Evolutionary conservation across 2,797 vertebrate genomes (phyloP), one percentile per base, ranked within the genome.

Genomic region (Phaenicophaeus curvirostris): DNA sequence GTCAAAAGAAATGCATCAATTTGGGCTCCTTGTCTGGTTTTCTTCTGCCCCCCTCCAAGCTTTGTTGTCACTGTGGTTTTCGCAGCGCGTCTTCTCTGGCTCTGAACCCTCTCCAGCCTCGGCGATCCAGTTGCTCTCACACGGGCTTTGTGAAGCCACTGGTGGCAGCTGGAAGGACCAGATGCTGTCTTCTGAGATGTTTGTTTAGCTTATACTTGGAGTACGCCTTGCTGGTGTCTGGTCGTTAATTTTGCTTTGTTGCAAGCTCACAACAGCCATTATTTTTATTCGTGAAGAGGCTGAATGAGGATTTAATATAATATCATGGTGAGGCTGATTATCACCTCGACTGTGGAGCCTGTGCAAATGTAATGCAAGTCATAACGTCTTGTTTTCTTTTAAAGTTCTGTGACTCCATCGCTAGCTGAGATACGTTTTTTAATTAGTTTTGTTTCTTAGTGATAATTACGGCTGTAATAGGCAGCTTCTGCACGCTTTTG

Each of bases 301-400:
- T 72, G 31, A 23, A n/a, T 76, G 77, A 93, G 78, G 54, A 41
- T 33, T 77, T 93, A 86, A 11, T 92, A 13, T 93, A 85, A 11
- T 92, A 13, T 51, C 25, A 28, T 46, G 41, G 11, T 89, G 72
- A 80, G 59, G 65, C 61, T 80, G 33, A 77, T 85, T 71, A 71
- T 92, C 72, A 61, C 65, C 33, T 90, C 1, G 3, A 44, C 65
- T 91, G 82, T 31, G 44, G 58, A 77, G 54, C n/a, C 55, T n/a
- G 11, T 51, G 74, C 5, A 7, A 66, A 28, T 25, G 31, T 46
- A 76, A 35, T 69, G 51, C 5, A 3, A 58, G 55, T 89, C 74
- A 59, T 78, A 58, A 66, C 0, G 7, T 72, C 63, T 82, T 69
- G 23, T 89, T 90, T 94, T 67, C 75, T 59, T 48, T 79, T 87